Evolutionary conservation across 2,113 vertebrate genomes (phyloP), one percentile per base, ranked within the genome.

Genomic region (Pterophyllum scalare): DNA sequence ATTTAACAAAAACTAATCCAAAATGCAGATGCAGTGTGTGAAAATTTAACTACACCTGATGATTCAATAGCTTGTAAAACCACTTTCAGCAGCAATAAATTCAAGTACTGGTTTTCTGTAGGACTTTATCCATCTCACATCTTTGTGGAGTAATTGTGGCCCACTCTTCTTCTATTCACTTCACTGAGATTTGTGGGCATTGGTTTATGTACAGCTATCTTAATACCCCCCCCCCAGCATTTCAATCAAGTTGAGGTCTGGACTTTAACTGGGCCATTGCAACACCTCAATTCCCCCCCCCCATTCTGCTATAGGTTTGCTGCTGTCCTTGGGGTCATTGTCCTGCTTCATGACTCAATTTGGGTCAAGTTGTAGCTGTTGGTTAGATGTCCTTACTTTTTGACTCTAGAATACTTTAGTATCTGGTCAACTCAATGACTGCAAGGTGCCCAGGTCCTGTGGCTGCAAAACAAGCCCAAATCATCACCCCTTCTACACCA

Each of bases 291-390:
- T 19, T 28, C 14, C n/a, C n/a, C n/a, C n/a, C n/a, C n/a, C n/a
- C n/a, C 64, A 5, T 46, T 46, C 3, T 0, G 8, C 10, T 5
- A 14, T 46, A 43, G 38, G 24, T 17, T 38, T 67, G 62, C 62
- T 6, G 38, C 7, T 5, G 7, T 22, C 20, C 61, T 65, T 9
- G 6, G 22, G 4, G 0, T 46, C 1, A 17, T 17, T 43, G 40
- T 65, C 38, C 62, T 19, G 38, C 17, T 46, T 6, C 6, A 67
- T 19, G 64, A 2, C 14, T 22, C 40, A 67, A 26, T 26, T 26
- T 0, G 26, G 38, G n/a, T n/a, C 35, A 17, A 15, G 24, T 38
- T 65, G 35, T 35, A 62, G 38, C 11, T 11, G 40, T 46, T 22
- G 6, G 15, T 17, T 17, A 4, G 15, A 11, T 40, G 38, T 10